Base-by-base conservation (phyloP, 2,113 vertebrate genomes). In the Alexandromys fortis region DNA sequence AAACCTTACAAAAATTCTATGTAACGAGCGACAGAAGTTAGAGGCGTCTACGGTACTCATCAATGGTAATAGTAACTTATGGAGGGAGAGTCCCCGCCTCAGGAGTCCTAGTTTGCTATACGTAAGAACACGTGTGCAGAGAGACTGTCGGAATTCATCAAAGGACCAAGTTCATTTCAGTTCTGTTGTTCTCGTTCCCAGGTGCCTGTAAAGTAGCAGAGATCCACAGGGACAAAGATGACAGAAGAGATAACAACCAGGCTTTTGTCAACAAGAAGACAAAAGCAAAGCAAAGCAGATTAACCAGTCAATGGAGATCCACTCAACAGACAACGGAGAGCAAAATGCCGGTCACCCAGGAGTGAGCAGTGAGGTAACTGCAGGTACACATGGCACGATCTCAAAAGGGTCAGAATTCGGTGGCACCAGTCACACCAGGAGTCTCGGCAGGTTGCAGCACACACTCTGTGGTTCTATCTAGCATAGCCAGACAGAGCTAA, bases 91-190 rank as follows among this genome's bases (percentile, higher is more conserved):
- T 61, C 72, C 77, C 65, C 78, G 35, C 65, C 77, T 78, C 83
- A 77, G 73, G 86, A 42, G 28, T 38, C 89, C 55, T 30, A 77
- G 14, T 24, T 4, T 86, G 61, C 86, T 19, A 76, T 3, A 65
- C 13, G 14, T 0, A 78, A 81, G 88, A 89, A 70, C 81, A 68
- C 28, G 7, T 5, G 1, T 8, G 73, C 79, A 78, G 61, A 78
- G 67, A 82, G 42, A 86, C 13, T 49, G 82, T 91, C n/a, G 68
- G 67, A 58, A 82, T 95, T 77, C 47, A 76, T 94, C 67, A 77
- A 49, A 63, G 13, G 67, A 88, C 12, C 58, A 92, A 47, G 70
- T 85, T 88, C 63, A 94, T 88, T 96, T 96, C 95, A 93, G 89
- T 38, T 75, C 83, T 87, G 26, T 47, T 93, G 30, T 47, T 93